Evolutionary conservation across 1,140 invertebrate species (phyloP).

Genomic region (Drosophila gunungcola): DNA sequence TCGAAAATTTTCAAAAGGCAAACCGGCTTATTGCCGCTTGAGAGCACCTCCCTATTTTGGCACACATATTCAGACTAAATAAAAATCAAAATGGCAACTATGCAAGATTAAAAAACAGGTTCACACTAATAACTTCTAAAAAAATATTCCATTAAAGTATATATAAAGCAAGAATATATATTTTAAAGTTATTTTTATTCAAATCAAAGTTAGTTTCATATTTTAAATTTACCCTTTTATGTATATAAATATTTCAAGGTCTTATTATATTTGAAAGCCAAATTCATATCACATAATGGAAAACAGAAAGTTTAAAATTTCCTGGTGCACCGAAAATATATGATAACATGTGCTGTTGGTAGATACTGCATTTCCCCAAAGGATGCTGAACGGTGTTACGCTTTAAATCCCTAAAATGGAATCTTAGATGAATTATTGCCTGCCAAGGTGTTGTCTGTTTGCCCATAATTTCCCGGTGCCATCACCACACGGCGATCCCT

Average conservation of each 20-base stretch:
- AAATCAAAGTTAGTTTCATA: too few species aligned
- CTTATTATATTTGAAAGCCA: too few species aligned
- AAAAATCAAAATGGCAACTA: conserved; percentile 8
- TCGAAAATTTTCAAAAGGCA: conserved; percentile 45
- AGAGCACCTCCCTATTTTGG: conserved; percentile 3
- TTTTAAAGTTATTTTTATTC: too few species aligned
- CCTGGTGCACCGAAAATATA: neutral
- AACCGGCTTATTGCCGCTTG: conserved; percentile 44
- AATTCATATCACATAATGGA: too few species aligned
- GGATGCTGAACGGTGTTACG: neutral
- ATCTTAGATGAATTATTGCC: conserved; percentile 38
- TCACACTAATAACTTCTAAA: neutral
- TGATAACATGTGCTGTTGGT: neutral
- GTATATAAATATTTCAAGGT: too few species aligned
- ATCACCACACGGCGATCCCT: neutral
- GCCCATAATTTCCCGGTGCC: conserved; percentile 1
- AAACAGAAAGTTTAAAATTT: too few species aligned
- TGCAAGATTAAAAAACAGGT: neutral
- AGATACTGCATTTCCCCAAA: neutral
- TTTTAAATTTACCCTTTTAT: too few species aligned
- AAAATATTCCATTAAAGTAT: neutral
- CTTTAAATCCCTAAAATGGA: conserved; percentile 29
- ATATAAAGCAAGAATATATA: too few species aligned
- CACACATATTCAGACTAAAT: neutral
- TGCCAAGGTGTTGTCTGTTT: conserved; percentile 37